phyloP scores from a whole-genome alignment of 2,797 vertebrate species.

The Danio aesculapii region DNA sequence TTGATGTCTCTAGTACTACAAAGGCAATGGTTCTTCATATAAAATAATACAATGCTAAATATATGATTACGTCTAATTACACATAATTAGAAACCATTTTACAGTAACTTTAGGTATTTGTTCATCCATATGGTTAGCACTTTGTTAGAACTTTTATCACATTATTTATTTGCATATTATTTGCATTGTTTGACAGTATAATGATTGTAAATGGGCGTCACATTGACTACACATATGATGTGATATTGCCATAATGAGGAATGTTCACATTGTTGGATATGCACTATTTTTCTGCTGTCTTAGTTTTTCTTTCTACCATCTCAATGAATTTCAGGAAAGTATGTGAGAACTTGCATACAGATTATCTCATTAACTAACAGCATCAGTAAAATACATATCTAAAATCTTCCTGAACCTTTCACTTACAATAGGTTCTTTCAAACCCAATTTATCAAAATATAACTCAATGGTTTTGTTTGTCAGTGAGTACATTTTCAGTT shows the following conservation, averaged over 20 bases:
- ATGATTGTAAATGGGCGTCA: constrained; percentile 30
- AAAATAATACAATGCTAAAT: background rate
- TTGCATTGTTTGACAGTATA: constrained; percentile 34
- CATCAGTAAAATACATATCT: constrained; percentile 1
- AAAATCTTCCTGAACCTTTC: background rate
- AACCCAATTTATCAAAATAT: constrained; percentile 3
- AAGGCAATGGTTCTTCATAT: background rate
- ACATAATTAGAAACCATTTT: constrained; percentile 7
- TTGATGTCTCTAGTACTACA: background rate
- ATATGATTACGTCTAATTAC: constrained; percentile 12
- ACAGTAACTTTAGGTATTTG: background rate
- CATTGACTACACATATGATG: constrained; percentile 33
- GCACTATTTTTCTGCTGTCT: constrained; percentile 41
- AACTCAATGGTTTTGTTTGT: constrained; percentile 2
- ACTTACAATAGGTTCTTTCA: background rate
- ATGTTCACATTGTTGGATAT: constrained; percentile 36
- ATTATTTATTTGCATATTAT: constrained; percentile 41
- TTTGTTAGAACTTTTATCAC: constrained; percentile 34
- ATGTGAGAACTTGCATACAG: constrained; percentile 14
- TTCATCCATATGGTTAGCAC: constrained; percentile 23
- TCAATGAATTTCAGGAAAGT: constrained; percentile 33
- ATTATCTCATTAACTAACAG: constrained; percentile 22
- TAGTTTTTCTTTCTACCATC: constrained; percentile 28
- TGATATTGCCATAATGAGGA: constrained; percentile 14
- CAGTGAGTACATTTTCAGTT: background rate